Evolutionary conservation across 2,797 vertebrate genomes (phyloP), one percentile per base, ranked within the genome.

Genomic region (Amphiprion clarkii): DNA sequence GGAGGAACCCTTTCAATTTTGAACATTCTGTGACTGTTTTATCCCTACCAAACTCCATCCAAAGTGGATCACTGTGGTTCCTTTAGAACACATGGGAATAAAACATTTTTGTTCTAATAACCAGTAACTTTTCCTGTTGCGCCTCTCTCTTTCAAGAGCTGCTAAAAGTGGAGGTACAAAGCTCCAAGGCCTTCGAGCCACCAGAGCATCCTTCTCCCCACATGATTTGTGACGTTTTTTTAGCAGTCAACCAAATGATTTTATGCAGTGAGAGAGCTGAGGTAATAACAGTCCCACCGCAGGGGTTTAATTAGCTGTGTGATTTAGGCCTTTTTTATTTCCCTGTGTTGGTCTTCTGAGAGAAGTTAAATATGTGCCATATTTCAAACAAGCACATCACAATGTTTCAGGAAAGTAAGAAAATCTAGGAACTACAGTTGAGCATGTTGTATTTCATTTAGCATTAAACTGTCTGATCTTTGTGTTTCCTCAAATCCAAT

Each of bases 221-320:
- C n/a, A 48, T 21, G 44, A 57, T 65, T 31, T 53, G 31, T 63
- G 54, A 31, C 33, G 59, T 68, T 72, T 49, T 10, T 29, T 61
- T 46, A 53, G 44, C 60, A 79, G 59, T 31, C 51, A 53, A 40
- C 21, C 71, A 49, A 44, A 54, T 33, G 39, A 58, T 56, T 58
- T 42, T 21, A 27, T 42, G 59, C 57, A 31, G 17, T 19, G 14
- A 56, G 17, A 49, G 44, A 56, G 36, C 14, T 40, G 27, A 74
- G 36, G 67, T 59, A 74, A 70, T 57, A 51, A 64, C 49, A 23
- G 19, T n/a, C n/a, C 6, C 31, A 39, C 48, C 36, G 3, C 40
- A 58, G 67, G 21, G 54, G 56, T 73, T 55, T 69, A 65, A 73
- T 66, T 33, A 71, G 16, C 46, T 9, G 23, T 17, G 40, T 25